A percentile compares a stretch with the other conserved stretches of the same genome.
phyloP scores from a whole-genome alignment of 2,113 vertebrate genomes.

The Varanus komodoensis region DNA sequence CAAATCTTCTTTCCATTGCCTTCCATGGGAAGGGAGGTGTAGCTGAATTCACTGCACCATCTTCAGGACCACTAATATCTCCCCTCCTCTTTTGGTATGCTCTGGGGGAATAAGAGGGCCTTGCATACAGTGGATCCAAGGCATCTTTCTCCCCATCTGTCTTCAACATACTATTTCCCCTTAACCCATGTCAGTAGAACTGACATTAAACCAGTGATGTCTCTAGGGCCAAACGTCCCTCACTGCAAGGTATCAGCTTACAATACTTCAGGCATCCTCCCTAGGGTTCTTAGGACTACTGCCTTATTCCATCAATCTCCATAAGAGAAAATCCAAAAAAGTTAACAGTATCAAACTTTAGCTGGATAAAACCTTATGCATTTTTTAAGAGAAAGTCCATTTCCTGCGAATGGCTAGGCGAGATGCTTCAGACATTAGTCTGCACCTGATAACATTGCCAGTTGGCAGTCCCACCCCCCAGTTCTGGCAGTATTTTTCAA shows the following conservation, averaged over 20 bases:
- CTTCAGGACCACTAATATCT: too few species aligned
- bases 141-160: too few species aligned
- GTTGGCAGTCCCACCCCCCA: too few species aligned
- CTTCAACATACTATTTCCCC: neutral
- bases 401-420: neutral
- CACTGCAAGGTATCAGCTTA: neutral
- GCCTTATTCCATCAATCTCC: neutral
- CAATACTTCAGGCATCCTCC: neutral
- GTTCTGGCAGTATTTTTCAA: neutral
- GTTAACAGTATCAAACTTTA: neutral
- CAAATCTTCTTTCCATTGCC: neutral
- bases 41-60: too few species aligned
- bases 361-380: neutral
- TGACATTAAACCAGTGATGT: neutral
- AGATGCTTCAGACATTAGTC: neutral
- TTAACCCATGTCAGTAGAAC: neutral
- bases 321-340: neutral
- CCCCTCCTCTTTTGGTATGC: neutral
- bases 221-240: neutral
- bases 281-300: neutral
- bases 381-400: neutral
- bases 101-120: neutral
- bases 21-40: neutral
- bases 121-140: too few species aligned
- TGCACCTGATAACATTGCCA: neutral